Base-by-base conservation (phyloP, 1,140 invertebrate species). In the Aleiodes sp. region DNA sequence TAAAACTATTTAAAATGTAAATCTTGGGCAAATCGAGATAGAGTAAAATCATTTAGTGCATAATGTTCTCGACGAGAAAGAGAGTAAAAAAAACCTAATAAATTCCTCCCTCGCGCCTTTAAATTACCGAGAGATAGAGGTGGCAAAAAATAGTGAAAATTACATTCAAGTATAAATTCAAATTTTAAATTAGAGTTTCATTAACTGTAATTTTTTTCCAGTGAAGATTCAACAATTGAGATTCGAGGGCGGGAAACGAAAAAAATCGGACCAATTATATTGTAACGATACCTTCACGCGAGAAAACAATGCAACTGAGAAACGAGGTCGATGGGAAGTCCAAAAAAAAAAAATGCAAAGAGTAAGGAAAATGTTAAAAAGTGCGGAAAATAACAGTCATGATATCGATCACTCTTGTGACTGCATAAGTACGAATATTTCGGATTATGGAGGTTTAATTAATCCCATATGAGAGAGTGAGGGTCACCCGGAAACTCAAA, bases 401-500 rank as follows among this genome's bases (percentile, higher is more conserved):
- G 43, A 63, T 70, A 72, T 73, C 29, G 63, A 57, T 64, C 33
- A 64, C 41, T 41, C 65, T 26, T 33, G 61, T 21, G 21, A 24
- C 62, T 41, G 68, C 12, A 64, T 73, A 71, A 70, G 67, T 66
- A 43, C 56, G 65, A 68, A 24, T 52, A 52, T 52, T 52, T 39
- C 63, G 59, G 72, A 61, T 64, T 64, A 37, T 66, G 37, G 69
- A 70, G 41, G n/a, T 73, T 73, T 70, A 75, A 75, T 77, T 76
- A 76, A 70, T 71, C 68, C 56, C 16, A 68, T 26, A 68, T 62
- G 57, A 68, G 66, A 46, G 33, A 61, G 57, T 57, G 66, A 41
- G 66, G 66, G 66, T 68, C 70, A 62, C 29, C 19, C 65, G 71
- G 71, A 73, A 75, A 70, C 61, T 73, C 66, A 31, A 75, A 73